Percentiles rank a stretch among this genome's conserved stretches.
These are phyloP conservation scores for Mesoclemmys tuberculata DNA, from an alignment of 2,113 vertebrate species.

Conservation along the genomic window DNA sequence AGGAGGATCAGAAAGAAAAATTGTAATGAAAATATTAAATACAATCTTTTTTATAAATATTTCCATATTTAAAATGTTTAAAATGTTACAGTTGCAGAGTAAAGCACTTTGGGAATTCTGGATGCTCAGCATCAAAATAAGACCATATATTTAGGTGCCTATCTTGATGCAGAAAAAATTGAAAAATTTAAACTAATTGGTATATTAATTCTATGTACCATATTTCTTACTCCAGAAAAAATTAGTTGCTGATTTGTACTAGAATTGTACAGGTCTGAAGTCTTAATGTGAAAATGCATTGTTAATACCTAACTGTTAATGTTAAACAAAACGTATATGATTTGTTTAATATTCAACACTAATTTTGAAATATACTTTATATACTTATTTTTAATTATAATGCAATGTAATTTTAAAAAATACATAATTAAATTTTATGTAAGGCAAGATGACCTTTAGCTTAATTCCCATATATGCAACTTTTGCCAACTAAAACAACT, in stretches of 20 bases:
- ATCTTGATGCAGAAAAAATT: not conserved
- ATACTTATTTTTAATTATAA: not conserved
- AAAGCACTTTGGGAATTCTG: not conserved
- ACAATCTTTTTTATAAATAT: not conserved
- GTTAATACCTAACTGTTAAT: not conserved
- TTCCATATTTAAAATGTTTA: not conserved
- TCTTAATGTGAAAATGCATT: not conserved
- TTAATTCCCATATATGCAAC: conserved; percentile 64
- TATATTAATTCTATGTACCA: not conserved
- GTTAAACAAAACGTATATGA: not conserved
- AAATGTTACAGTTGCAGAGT: not conserved
- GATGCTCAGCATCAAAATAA: not conserved
- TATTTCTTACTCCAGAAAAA: not conserved
- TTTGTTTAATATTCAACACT: not conserved
- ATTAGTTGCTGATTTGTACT: not conserved
- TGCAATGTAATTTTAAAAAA: conserved; percentile 37
- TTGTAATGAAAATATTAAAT: not conserved
- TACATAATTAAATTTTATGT: conserved; percentile 55
- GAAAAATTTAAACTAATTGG: not conserved
- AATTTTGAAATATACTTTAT: not conserved
- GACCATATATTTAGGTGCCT: not conserved
- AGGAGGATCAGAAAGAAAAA: not conserved
- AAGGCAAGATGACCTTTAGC: conserved; percentile 66
- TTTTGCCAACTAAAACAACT: conserved; percentile 76
- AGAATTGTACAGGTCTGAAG: not conserved